A percentile compares a stretch with the other conserved stretches of the same genome.
These are phyloP conservation scores for Penaeus japonicus DNA, from an alignment of 1,140 invertebrate species.

Conservation along the genomic window DNA sequence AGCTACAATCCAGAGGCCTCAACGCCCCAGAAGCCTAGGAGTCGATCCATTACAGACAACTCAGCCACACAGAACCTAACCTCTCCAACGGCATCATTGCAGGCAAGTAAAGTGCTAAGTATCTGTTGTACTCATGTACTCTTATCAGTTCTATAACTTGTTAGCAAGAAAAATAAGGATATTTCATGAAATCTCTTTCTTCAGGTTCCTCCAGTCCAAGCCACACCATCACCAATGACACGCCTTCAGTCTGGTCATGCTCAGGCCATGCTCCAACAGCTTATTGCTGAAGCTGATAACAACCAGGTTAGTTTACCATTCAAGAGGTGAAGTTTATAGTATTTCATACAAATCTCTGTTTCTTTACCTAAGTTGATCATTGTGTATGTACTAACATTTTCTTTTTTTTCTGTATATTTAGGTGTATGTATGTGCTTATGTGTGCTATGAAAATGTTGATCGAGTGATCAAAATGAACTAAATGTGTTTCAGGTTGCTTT, in stretches of 20 bases:
- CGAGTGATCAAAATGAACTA: background rate
- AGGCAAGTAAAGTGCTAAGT: background rate
- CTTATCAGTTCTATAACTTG: background rate
- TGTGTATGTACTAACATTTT: too few species aligned
- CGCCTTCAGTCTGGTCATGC: slow-evolving; percentile 73
- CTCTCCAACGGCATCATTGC: slow-evolving; percentile 49
- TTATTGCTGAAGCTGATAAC: slow-evolving; percentile 94
- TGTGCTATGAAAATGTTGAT: too few species aligned
- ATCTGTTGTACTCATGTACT: too few species aligned
- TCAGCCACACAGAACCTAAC: slow-evolving; percentile 38
- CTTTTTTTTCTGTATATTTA: too few species aligned
- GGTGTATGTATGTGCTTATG: too few species aligned
- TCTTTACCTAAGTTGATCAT: background rate
- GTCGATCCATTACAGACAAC: slow-evolving; percentile 43
- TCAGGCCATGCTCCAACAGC: slow-evolving; percentile 85
- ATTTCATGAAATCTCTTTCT: background rate
- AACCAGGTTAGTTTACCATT: slow-evolving; percentile 75
- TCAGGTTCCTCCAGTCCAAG: slow-evolving; percentile 58
- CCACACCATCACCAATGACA: slow-evolving; percentile 69
- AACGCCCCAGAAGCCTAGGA: slow-evolving; percentile 42
- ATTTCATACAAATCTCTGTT: background rate
- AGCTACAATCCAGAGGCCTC: slow-evolving; percentile 77
- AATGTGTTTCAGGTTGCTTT: slow-evolving; percentile 78
- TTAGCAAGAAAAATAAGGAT: background rate
- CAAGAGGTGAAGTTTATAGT: background rate